These are phyloP conservation scores for Scartelaos histophorus DNA, from an alignment of 2,113 vertebrate genomes.

Conservation along the genomic window DNA sequence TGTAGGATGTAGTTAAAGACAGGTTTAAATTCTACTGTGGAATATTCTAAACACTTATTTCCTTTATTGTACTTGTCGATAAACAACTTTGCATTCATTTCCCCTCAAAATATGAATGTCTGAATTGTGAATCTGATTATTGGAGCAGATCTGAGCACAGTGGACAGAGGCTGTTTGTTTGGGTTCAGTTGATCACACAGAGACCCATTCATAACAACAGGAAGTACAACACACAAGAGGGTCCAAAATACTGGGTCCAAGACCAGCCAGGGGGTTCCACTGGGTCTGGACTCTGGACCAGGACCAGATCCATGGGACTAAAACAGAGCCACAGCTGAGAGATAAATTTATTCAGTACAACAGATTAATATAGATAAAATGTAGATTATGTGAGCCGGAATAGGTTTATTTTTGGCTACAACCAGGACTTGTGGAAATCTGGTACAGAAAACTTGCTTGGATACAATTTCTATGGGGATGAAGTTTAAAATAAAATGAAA, in stretches of 20 bases:
- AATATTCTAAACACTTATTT: no score
- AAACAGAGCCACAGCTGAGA: neutral
- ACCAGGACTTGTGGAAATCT: neutral
- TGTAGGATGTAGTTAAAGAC: no score
- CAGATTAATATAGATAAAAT: neutral
- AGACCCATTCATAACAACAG: slow-evolving; percentile 11
- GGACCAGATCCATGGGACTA: neutral
- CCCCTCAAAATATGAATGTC: neutral
- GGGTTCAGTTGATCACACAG: neutral
- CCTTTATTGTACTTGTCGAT: neutral
- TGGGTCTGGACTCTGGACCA: neutral
- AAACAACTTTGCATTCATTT: neutral
- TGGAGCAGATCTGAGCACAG: neutral
- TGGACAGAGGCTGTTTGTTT: slow-evolving; percentile 11
- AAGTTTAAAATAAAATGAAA: no score
- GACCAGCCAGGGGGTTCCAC: neutral
- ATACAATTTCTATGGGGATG: no score
- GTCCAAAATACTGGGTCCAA: neutral
- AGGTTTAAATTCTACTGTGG: no score
- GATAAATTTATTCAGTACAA: neutral
- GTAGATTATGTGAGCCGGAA: neutral
- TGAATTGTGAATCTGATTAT: neutral
- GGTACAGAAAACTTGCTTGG: no score
- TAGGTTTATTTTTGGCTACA: neutral
- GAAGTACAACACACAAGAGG: neutral